Evolutionary conservation across 2,113 vertebrate species (phyloP), one percentile per base, ranked within the genome.

Genomic region (Xenopus borealis): DNA sequence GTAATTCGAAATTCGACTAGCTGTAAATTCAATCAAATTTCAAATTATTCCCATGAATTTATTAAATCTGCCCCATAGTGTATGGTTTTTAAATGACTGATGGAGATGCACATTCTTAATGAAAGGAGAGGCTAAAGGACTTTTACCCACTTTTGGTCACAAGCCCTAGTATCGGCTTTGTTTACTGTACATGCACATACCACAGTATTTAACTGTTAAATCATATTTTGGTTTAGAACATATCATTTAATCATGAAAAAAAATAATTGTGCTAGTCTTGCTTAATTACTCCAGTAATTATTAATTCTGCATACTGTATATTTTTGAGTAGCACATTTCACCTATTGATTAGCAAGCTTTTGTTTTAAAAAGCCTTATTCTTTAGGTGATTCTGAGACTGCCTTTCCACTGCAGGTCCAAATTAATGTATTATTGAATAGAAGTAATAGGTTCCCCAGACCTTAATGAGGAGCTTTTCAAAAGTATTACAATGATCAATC

Each of bases 281-380:
- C 33, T 69, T 75, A 63, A 75, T 77, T 53, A 63, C 46, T 57
- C 19, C 55, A 40, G 46, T 30, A 23, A 23, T 45, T 47, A 12
- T 52, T 63, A 57, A 70, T 57, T 45, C 40, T 62, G 62, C 14
- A 45, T 17, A 68, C n/a, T n/a, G n/a, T 40, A 61, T 16, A n/a
- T 61, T 66, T 7, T 27, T 45, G 33, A 67, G 55, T 50, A 62
- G 2, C 20, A 63, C 19, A 58, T 57, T 53, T 66, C 62, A 57
- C 58, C n/a, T 69, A 59, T 64, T 66, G 70, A 77, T 77, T 70
- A 77, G 59, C 45, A 8, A 17, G 52, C 72, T 77, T 77, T 70
- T 69, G 59, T 77, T 75, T 69, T 69, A 58, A 62, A 69, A 75
- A 75, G 73, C 73, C 58, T 75, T 4, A 62, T 63, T 62, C 58